Conservation (phyloP, 1,140 invertebrate species). For the Microplitis demolitor region DNA sequence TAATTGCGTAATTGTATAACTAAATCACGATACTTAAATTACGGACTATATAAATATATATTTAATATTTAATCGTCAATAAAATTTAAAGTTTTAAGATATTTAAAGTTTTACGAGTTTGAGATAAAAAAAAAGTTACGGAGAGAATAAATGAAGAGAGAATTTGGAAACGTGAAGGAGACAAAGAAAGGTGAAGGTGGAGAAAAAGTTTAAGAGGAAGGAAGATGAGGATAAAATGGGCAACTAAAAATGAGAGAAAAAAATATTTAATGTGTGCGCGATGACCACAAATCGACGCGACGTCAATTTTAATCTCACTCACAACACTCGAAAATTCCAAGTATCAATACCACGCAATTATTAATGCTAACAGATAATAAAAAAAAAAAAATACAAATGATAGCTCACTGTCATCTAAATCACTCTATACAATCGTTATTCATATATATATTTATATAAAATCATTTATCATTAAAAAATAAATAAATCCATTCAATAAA, state of each 20-base stretch:
- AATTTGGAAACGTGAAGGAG: no score
- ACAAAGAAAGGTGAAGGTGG: no score
- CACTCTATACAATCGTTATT: constrained; percentile 22
- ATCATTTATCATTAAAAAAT: background rate
- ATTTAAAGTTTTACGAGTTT: background rate
- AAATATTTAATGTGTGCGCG: background rate
- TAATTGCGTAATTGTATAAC: no score
- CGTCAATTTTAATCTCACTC: constrained; percentile 16
- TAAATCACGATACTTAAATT: no score
- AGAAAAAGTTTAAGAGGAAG: no score
- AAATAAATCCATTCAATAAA: constrained; percentile 8
- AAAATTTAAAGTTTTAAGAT: background rate
- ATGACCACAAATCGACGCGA: constrained; percentile 15
- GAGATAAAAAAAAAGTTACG: background rate
- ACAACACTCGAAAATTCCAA: constrained; percentile 10
- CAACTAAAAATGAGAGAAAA: no score
- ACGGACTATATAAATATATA: background rate
- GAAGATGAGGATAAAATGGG: no score
- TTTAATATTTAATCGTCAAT: background rate
- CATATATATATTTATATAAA: constrained; percentile 12
- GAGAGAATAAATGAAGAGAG: no score
- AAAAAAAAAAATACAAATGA: constrained; percentile 19
- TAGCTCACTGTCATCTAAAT: constrained; percentile 3
- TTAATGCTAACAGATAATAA: constrained; percentile 1
- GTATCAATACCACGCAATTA: constrained; percentile 27